These are phyloP conservation scores for Poecilia gillii DNA, from an alignment of 2,797 vertebrate genomes.

Conservation along the genomic window DNA sequence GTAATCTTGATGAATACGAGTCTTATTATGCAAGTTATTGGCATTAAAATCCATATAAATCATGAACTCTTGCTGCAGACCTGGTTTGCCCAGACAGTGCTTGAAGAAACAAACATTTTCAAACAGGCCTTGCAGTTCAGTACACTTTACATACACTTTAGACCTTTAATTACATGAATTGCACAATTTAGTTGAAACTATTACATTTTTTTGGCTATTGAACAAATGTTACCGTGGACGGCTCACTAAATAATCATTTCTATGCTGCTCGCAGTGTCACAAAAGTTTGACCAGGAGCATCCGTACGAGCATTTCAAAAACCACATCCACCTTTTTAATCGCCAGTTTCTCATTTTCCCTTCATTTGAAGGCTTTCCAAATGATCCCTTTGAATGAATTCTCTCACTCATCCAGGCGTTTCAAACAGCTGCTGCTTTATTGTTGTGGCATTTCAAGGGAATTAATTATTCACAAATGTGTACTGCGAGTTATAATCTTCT, in stretches of 20 bases:
- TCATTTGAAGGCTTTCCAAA: conserved; percentile 52
- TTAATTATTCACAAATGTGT: conserved; percentile 74
- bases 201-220: not conserved
- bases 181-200: not conserved
- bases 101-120: not conserved
- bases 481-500: conserved; percentile 60
- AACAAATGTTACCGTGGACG: not conserved
- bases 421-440: conserved; percentile 75
- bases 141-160: not conserved
- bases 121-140: not conserved
- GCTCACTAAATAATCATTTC: not conserved
- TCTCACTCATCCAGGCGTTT: conserved; percentile 66
- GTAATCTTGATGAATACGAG: not conserved
- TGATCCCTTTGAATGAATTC: conserved; percentile 57
- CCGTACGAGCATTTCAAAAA: conserved; percentile 6
- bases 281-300: not conserved
- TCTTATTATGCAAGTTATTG: not conserved
- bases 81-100: not conserved
- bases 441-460: conserved; percentile 77
- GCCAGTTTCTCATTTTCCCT: conserved; percentile 31
- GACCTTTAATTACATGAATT: not conserved
- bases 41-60: not conserved
- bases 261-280: not conserved
- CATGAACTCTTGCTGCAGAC: not conserved
- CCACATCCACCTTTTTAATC: conserved; percentile 21